phyloP scores from a whole-genome alignment of 2,888 invertebrate species.

The Hemistola chrysoprasaria region DNA sequence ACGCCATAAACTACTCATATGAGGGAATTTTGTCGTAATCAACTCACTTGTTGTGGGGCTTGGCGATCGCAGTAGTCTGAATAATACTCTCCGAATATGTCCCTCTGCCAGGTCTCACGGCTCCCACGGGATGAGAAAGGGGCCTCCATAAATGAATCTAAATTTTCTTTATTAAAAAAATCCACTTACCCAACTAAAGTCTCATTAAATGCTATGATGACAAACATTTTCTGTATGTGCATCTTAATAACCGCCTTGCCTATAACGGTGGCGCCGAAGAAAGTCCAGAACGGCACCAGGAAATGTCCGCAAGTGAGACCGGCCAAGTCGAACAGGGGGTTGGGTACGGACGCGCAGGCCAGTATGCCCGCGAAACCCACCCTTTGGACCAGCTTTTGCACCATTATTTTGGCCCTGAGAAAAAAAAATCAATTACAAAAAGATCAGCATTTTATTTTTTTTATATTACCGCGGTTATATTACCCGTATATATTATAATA shows the following conservation, averaged over 20 bases:
- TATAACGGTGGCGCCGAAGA: slow-evolving; percentile 99
- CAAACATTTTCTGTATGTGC: slow-evolving; percentile 98
- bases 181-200: slow-evolving; percentile 89
- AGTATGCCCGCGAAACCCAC: slow-evolving; percentile 98
- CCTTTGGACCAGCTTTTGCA: slow-evolving; percentile 94
- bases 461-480: too few species aligned
- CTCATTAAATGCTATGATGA: slow-evolving; percentile 98
- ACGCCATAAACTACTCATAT: too few species aligned
- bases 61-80: too few species aligned
- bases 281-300: slow-evolving; percentile 99
- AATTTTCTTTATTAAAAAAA: background rate
- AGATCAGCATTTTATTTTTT: too few species aligned
- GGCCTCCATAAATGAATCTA: too few species aligned
- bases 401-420: slow-evolving; percentile 89
- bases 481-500: too few species aligned
- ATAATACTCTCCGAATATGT: too few species aligned
- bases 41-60: too few species aligned
- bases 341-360: slow-evolving; percentile 98
- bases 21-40: too few species aligned
- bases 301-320: slow-evolving; percentile 99
- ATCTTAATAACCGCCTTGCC: slow-evolving; percentile 99
- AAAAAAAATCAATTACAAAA: too few species aligned
- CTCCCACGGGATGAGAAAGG: too few species aligned
- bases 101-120: too few species aligned
- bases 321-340: slow-evolving; percentile 99